These are phyloP conservation scores for Sicus ferrugineus DNA, from an alignment of 2,888 invertebrate species.

Conservation along the genomic window DNA sequence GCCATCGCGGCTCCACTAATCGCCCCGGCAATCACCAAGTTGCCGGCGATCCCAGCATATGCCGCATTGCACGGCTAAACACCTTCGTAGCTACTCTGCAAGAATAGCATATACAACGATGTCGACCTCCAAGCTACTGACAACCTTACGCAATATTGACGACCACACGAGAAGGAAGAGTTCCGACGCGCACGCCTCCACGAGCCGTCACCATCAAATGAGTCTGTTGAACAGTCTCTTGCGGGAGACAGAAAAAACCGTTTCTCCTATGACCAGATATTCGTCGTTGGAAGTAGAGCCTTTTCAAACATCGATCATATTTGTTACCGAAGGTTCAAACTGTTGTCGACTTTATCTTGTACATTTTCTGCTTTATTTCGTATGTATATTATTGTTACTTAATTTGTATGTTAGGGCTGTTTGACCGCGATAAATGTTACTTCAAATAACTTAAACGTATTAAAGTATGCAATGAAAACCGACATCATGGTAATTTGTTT, in stretches of 20 bases:
- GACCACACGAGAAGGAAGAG: background rate
- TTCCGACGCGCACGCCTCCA: background rate
- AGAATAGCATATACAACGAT: conserved; percentile 26
- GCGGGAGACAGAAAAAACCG: too few species aligned
- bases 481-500: too few species aligned
- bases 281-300: background rate
- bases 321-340: too few species aligned
- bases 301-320: background rate
- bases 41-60: conserved; percentile 42
- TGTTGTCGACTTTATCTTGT: conserved; percentile 16
- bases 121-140: conserved; percentile 28
- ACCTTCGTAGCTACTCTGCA: conserved; percentile 33
- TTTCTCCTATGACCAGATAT: background rate
- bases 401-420: conserved; percentile 61
- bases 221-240: too few species aligned
- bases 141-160: too few species aligned
- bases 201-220: too few species aligned
- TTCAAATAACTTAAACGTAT: conserved; percentile 50
- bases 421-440: conserved; percentile 64
- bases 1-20: conserved; percentile 46
- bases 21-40: conserved; percentile 49
- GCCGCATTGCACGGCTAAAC: conserved; percentile 40
- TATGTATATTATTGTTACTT: conserved; percentile 3
- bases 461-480: conserved; percentile 47
- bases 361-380: conserved; percentile 12